Conservation (phyloP, 1,140 invertebrate genomes). For the Apocrypta bakeri region DNA sequence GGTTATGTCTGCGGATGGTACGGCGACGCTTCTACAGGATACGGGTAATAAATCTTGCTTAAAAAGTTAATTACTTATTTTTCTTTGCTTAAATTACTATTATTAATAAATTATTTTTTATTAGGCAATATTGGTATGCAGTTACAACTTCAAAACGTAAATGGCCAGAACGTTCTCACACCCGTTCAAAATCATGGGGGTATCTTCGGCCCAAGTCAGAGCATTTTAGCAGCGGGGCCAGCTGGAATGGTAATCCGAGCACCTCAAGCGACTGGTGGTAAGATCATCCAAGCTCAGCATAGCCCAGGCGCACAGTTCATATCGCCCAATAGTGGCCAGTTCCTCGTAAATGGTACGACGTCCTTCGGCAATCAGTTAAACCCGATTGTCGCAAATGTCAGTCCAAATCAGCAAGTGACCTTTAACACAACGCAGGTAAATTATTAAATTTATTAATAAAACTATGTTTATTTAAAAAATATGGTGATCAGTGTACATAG, state of each 20-base stretch:
- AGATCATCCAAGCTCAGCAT: slow-evolving; percentile 83
- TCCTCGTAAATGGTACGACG: slow-evolving; percentile 82
- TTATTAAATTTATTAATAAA: background rate
- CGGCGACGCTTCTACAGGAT: slow-evolving; percentile 80
- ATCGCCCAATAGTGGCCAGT: slow-evolving; percentile 82
- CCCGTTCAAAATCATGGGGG: slow-evolving; percentile 80
- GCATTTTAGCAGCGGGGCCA: slow-evolving; percentile 81
- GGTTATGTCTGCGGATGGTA: slow-evolving; percentile 83
- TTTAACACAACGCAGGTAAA: slow-evolving; percentile 78
- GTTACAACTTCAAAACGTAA: slow-evolving; percentile 86
- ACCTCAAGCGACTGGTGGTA: slow-evolving; percentile 81
- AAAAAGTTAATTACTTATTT: background rate
- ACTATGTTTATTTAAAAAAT: background rate
- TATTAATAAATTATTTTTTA: background rate
- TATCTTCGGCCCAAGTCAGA: slow-evolving; percentile 77
- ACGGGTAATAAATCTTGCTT: slow-evolving; percentile 66
- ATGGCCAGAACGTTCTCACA: slow-evolving; percentile 84
- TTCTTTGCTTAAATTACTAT: background rate
- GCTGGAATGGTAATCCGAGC: slow-evolving; percentile 86
- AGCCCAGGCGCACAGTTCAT: slow-evolving; percentile 82
- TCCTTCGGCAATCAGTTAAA: slow-evolving; percentile 84
- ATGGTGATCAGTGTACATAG: background rate
- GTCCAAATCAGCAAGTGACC: slow-evolving; percentile 81
- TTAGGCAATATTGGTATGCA: slow-evolving; percentile 80
- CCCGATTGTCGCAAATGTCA: slow-evolving; percentile 83